Base-by-base conservation (phyloP, 2,113 vertebrate species). In the Cacatua alba region DNA sequence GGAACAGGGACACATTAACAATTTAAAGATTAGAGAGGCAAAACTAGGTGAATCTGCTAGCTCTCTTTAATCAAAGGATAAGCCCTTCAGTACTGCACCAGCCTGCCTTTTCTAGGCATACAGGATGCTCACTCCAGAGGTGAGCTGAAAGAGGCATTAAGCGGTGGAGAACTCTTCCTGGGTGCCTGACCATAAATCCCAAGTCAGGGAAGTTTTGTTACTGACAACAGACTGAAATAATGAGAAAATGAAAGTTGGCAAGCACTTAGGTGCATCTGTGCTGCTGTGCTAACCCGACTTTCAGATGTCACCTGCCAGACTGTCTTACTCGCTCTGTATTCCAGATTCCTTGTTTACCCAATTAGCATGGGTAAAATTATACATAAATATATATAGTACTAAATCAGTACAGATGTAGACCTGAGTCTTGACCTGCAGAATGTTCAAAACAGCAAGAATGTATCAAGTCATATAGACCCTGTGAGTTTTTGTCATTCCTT, bases 241-340 rank as follows among this genome's bases (percentile, higher is more conserved):
- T 15, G 26, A 92, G 77, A 81, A 90, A 90, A 82, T 23, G 18
- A 79, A 96, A 91, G 77, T 33, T 89, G 86, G 60, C 74, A 80
- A 43, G n/a, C 49, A 48, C n/a, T 89, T 33, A 11, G 1, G 21
- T 16, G 72, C 26, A 49, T 23, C 63, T 31, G 49, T 86, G 57
- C n/a, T 52, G 49, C 74, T 67, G n/a, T 51, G 75, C 81, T 92
- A 77, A 75, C 63, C 51, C 3, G 0, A 29, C 35, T 67, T 69
- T 48, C 26, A 44, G 53, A 79, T 82, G 55, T 44, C 8, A 1
- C 24, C 13, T 79, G 64, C 41, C 72, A 79, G 82, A 72, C 68
- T 64, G 48, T 88, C 62, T 74, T 64, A n/a, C 26, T 74, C 20
- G 17, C 19, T 90, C 67, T 67, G 39, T 81, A n/a, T 86, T 83